Conservation (phyloP, 2,888 invertebrate genomes). For the Drosophila dives region DNA sequence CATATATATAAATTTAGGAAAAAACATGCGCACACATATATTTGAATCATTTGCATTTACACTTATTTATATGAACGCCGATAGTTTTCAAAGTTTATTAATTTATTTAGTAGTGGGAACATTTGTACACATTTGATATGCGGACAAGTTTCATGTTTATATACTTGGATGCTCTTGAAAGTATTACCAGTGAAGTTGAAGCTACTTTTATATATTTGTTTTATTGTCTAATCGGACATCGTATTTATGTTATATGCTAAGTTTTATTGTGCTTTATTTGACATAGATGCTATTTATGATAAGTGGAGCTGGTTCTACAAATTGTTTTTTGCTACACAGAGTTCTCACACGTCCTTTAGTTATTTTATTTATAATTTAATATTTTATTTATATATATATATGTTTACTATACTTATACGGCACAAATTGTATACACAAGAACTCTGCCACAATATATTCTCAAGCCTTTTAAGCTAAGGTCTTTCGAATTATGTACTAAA, state of each 20-base stretch:
- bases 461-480: conserved; percentile 50
- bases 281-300: conserved; percentile 41
- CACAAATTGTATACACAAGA: conserved; percentile 22
- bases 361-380: conserved; percentile 30
- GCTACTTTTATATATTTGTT: conserved; percentile 32
- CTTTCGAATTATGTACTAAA: conserved; percentile 39
- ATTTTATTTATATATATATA: conserved; percentile 9
- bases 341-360: conserved; percentile 32
- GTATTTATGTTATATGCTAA: conserved; percentile 46
- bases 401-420: conserved; percentile 10
- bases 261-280: conserved; percentile 53
- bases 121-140: conserved; percentile 26
- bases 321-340: conserved; percentile 13
- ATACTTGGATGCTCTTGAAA: conserved; percentile 50
- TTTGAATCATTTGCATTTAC: conserved; percentile 63
- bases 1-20: not conserved
- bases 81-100: conserved; percentile 16
- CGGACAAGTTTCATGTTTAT: conserved; percentile 21
- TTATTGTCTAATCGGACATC: conserved; percentile 20
- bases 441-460: conserved; percentile 54
- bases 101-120: conserved; percentile 21
- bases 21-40: conserved; percentile 29
- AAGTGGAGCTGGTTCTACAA: conserved; percentile 19
- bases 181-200: conserved; percentile 67
- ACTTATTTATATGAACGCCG: conserved; percentile 31